phyloP scores from a whole-genome alignment of 2,113 vertebrate genomes.

The Pseudorasbora parva region DNA sequence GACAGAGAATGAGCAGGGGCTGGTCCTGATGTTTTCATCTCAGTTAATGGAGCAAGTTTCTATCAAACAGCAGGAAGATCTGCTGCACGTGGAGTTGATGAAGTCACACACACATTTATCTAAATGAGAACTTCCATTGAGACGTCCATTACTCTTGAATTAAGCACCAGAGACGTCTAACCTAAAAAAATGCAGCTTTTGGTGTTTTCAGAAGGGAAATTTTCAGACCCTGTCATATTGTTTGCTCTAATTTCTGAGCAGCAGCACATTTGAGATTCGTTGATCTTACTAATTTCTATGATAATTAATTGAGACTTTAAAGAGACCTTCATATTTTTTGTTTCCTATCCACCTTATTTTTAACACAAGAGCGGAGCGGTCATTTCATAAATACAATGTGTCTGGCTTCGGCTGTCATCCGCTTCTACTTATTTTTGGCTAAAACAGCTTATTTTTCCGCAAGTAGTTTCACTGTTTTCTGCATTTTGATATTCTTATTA shows the following conservation, averaged over 20 bases:
- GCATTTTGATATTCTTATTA: too few relatives aligned
- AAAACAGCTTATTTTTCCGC: too few relatives aligned
- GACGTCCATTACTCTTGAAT: background rate
- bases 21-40: conserved; percentile 14
- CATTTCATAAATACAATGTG: too few relatives aligned
- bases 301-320: background rate
- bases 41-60: background rate
- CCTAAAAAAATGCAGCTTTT: background rate
- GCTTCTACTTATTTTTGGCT: too few relatives aligned
- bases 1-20: background rate
- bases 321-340: background rate
- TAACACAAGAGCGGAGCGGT: too few relatives aligned
- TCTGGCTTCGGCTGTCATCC: too few relatives aligned
- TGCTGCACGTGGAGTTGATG: background rate
- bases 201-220: background rate
- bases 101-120: background rate
- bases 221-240: background rate
- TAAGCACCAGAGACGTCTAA: background rate
- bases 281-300: background rate
- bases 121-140: background rate
- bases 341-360: background rate
- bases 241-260: background rate
- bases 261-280: background rate
- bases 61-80: conserved; percentile 16
- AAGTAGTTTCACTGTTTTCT: too few relatives aligned